phyloP scores from a whole-genome alignment of 2,888 invertebrate genomes.

The Argyresthia albistria region DNA sequence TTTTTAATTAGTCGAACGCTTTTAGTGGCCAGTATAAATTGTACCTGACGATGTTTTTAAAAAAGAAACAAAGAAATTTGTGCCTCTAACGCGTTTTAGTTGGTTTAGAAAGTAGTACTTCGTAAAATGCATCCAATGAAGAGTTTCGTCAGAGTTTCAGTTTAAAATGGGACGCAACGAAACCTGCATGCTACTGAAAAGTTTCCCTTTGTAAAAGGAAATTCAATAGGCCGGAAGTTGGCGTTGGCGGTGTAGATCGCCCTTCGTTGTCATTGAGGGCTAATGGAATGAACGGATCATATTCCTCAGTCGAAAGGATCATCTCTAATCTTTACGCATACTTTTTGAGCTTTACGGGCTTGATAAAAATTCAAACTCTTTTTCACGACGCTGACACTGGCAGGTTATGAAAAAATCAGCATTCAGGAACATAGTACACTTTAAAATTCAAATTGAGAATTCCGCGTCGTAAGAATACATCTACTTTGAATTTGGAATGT shows the following conservation, averaged over 20 bases:
- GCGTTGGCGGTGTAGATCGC: not conserved
- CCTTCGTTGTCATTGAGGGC: not conserved
- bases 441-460: slow-evolving; percentile 23
- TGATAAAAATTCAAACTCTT: not conserved
- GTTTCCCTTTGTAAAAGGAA: slow-evolving; percentile 58
- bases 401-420: not conserved
- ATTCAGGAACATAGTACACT: slow-evolving; percentile 2
- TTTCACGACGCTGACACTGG: not conserved
- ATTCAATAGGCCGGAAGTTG: slow-evolving; percentile 36
- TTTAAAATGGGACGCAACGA: slow-evolving; percentile 39
- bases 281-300: not conserved
- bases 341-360: not conserved
- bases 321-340: not conserved
- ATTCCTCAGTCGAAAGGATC: not conserved
- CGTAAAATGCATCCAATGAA: slow-evolving; percentile 10
- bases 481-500: slow-evolving; percentile 5
- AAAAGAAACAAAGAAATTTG: not conserved
- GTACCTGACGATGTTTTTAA: slow-evolving; percentile 9
- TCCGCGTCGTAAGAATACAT: slow-evolving; percentile 1
- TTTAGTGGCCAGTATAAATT: slow-evolving; percentile 42
- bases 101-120: not conserved
- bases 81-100: not conserved
- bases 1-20: slow-evolving; percentile 70
- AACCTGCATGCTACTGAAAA: slow-evolving; percentile 51
- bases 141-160: slow-evolving; percentile 49